Evolutionary conservation across 2,113 vertebrate species (phyloP).

Genomic region (Chunga burmeisteri): DNA sequence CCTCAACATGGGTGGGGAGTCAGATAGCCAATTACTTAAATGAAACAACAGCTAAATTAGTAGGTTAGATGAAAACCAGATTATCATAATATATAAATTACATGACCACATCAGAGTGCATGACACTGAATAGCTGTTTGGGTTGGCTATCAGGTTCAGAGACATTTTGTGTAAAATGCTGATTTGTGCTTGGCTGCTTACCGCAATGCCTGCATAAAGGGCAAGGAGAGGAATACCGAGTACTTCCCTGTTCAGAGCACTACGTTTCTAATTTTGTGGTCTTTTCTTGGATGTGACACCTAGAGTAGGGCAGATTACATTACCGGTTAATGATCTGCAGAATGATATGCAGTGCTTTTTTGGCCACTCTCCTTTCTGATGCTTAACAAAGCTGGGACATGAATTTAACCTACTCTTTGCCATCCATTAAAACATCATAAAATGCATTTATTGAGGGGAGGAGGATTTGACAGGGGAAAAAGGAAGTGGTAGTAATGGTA

Average conservation of each 20-base stretch:
- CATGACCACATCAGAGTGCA: not conserved
- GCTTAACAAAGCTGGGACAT: not conserved
- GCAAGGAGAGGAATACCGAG: not conserved
- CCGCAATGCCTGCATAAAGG: not conserved
- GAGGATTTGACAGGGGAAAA: not conserved
- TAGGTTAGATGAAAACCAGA: slow-evolving; percentile 46
- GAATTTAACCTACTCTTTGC: slow-evolving; percentile 1
- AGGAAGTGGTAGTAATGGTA: slow-evolving; percentile 3
- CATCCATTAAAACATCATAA: not conserved
- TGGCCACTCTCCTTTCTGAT: not conserved
- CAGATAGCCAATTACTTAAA: slow-evolving; percentile 20
- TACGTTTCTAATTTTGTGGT: not conserved
- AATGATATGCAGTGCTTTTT: not conserved
- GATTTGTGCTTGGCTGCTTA: slow-evolving; percentile 47
- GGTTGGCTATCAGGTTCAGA: not conserved
- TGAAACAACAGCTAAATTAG: not conserved
- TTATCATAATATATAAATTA: slow-evolving; percentile 42
- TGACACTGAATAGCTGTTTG: not conserved
- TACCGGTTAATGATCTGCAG: slow-evolving; percentile 51
- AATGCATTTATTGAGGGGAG: not conserved
- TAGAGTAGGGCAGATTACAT: not conserved
- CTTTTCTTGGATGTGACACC: slow-evolving; percentile 45
- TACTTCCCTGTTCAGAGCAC: not conserved
- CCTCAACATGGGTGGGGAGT: slow-evolving; percentile 32
- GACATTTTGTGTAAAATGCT: not conserved